Base-by-base conservation (phyloP, 2,113 vertebrate genomes). In the Gasterosteus aculeatus region DNA sequence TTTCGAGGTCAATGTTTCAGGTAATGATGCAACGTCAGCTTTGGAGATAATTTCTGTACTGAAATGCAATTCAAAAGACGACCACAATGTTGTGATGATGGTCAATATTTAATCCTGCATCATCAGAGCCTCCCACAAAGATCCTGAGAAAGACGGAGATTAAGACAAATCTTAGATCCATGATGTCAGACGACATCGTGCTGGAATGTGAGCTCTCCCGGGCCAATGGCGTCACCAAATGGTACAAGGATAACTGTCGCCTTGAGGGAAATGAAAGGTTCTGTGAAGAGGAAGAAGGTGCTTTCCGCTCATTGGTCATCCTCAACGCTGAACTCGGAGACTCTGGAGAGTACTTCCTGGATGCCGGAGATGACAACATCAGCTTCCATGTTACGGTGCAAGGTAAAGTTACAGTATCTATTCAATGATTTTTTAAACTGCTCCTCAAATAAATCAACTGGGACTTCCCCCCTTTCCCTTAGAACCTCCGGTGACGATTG, bases 161-260 rank as follows among this genome's bases (percentile, higher is more conserved):
- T n/a, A 93, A 80, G 0, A 94, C 89, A 11, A 68, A 22, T 4
- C 72, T 87, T 44, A 86, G 49, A 53, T 94, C 90, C 58, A 65
- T 7, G 54, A 78, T 93, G 56, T 92, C 93, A 41, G 96, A 96
- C 39, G 96, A 97, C 79, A 85, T 96, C 14, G 92, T 92, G 69
- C 80, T 97, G 72, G 95, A 96, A 64, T 96, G 96, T 75, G 92
- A 93, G 63, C 94, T 97, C 73, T 96, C 96, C 0, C 88, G 93
- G 0, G 58, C 88, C 67, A 91, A 90, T 0, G 92, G 85, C 0
- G 85, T 88, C 0, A 79, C 93, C 76, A 95, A 92, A 74, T 99
- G 97, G 97, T 98, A 96, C 94, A 99, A 98, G 84, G 92, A 97
- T 0, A 95, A 95, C 63, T 89, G 94, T 80, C 95, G 93, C 38